These are phyloP conservation scores for Phyto melanocephala DNA, from an alignment of 2,888 invertebrate genomes.

Conservation along the genomic window DNA sequence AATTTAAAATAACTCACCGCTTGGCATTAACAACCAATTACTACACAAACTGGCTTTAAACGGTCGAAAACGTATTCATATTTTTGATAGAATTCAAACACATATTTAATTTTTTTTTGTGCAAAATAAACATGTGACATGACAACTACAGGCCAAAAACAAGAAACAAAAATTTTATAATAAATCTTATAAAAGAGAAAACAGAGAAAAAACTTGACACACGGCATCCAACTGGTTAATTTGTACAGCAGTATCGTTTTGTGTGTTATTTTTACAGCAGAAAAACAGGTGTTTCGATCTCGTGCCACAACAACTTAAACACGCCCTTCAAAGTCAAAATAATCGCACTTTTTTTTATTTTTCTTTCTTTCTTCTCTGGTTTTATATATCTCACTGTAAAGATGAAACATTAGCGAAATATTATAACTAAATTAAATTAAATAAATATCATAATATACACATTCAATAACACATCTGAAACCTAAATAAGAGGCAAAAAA, in stretches of 20 bases:
- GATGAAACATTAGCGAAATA: not conserved
- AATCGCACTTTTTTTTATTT: constrained; percentile 5
- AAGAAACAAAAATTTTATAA: not conserved
- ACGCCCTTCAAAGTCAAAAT: constrained; percentile 2
- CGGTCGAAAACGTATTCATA: not conserved
- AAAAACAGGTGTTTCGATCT: constrained; percentile 16
- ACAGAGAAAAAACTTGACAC: not conserved
- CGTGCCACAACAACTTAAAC: constrained; percentile 18
- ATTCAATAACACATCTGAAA: no score
- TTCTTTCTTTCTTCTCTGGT: not conserved
- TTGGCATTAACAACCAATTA: not conserved
- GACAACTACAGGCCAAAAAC: constrained; percentile 1
- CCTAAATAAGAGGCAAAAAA: no score
- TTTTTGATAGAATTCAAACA: not conserved
- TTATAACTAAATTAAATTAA: not conserved
- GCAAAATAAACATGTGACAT: not conserved
- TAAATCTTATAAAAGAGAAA: constrained; percentile 2
- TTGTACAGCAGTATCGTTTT: not conserved
- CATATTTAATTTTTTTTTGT: not conserved
- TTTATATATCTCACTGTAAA: not conserved
- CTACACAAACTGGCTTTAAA: not conserved
- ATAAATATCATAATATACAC: no score
- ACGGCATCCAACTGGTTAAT: not conserved
- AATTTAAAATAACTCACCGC: not conserved
- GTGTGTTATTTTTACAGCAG: not conserved